phyloP scores from a whole-genome alignment of 2,888 invertebrate species.

The Drosophila pseudotalamancana region DNA sequence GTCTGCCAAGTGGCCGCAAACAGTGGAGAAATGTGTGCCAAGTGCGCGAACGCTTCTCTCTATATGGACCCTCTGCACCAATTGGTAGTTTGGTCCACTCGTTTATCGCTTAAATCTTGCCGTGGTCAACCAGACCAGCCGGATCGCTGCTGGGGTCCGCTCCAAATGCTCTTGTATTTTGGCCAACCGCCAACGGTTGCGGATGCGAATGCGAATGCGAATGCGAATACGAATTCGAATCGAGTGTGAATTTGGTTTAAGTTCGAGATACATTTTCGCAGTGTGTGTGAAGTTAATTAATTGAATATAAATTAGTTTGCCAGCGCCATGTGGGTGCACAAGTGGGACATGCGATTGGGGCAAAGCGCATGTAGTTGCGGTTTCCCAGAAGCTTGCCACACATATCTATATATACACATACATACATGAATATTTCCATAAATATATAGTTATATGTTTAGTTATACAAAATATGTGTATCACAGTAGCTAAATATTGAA shows the following conservation, averaged over 20 bases:
- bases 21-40: constrained; percentile 53
- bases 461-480: no score
- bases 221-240: no score
- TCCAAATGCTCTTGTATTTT: constrained; percentile 29
- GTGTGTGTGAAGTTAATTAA: constrained; percentile 57
- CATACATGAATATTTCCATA: background rate
- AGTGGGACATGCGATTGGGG: background rate
- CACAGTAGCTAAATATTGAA: no score
- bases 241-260: constrained; percentile 6
- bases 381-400: no score
- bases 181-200: constrained; percentile 50
- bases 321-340: constrained; percentile 10
- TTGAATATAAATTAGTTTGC: constrained; percentile 53
- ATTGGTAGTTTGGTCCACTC: constrained; percentile 46
- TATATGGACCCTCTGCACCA: constrained; percentile 22
- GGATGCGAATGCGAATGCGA: constrained; percentile 15
- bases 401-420: no score
- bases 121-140: constrained; percentile 16
- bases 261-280: background rate
- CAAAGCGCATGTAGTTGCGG: background rate
- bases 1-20: constrained; percentile 56
- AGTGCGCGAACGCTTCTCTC: constrained; percentile 38
- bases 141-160: constrained; percentile 23
- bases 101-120: constrained; percentile 52
- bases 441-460: no score